These are phyloP conservation scores for Montipora sp. DNA, from an alignment of 64 coral and sea anemone genomes.

Conservation along the genomic window DNA sequence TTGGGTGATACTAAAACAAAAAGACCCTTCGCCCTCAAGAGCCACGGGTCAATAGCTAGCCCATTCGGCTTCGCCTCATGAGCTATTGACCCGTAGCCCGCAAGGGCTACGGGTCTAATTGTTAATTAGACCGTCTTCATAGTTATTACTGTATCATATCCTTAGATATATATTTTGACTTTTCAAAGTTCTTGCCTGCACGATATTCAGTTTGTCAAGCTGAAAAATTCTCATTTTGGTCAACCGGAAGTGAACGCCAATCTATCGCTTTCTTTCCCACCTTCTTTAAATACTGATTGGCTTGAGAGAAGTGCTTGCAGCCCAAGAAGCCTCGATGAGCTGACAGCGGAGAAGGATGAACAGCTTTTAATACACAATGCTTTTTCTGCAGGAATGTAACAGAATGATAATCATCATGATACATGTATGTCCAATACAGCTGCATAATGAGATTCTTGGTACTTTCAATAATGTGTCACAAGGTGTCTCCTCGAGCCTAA, in stretches of 20 bases:
- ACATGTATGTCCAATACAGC: neutral
- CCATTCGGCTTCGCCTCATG: too few relatives aligned
- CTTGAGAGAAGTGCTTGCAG: conserved; percentile 97
- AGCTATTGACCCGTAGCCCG: too few relatives aligned
- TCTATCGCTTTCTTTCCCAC: conserved; percentile 69
- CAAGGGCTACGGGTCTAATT: too few relatives aligned
- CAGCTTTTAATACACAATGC: conserved; percentile 93
- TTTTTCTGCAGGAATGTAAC: conserved; percentile 68
- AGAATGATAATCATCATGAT: neutral
- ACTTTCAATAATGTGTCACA: too few relatives aligned
- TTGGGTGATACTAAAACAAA: too few relatives aligned
- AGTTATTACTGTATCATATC: too few relatives aligned
- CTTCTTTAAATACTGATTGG: conserved; percentile 92
- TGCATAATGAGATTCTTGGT: too few relatives aligned
- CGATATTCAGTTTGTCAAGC: neutral
- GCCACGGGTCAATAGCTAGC: too few relatives aligned
- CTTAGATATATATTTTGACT: neutral
- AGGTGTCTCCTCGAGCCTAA: too few relatives aligned
- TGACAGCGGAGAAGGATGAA: conserved; percentile 96
- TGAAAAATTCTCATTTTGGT: conserved; percentile 17
- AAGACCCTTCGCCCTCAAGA: too few relatives aligned
- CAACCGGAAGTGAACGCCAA: conserved; percentile 82
- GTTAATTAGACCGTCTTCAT: too few relatives aligned
- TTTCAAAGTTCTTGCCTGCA: neutral
- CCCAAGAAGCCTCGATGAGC: conserved; percentile 95